These are phyloP conservation scores for Hydrolagus colliei DNA, from an alignment of 2,797 vertebrate species.

Conservation along the genomic window DNA sequence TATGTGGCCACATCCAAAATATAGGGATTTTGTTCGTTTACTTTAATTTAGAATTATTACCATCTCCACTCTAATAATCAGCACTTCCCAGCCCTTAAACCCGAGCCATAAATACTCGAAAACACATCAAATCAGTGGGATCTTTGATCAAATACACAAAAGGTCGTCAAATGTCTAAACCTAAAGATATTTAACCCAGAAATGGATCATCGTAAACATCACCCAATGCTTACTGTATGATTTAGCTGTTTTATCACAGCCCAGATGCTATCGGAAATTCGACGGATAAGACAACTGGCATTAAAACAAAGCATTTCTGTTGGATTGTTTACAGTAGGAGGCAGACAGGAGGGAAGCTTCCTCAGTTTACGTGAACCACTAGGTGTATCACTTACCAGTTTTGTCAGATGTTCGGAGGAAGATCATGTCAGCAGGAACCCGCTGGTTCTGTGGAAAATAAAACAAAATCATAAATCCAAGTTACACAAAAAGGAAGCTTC, in stretches of 20 bases:
- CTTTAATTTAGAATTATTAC: no score
- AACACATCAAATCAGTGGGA: background rate
- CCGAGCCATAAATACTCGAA: no score
- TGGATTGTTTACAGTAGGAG: background rate
- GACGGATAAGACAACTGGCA: background rate
- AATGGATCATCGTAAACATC: background rate
- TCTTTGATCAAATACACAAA: background rate
- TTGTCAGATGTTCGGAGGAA: conserved; percentile 97
- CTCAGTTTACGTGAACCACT: background rate
- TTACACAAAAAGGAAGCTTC: background rate
- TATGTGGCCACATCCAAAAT: no score
- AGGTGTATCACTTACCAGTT: conserved; percentile 84
- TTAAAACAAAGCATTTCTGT: background rate
- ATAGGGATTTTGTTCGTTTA: no score
- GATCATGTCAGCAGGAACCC: conserved; percentile 98
- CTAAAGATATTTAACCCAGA: background rate
- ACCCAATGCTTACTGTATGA: no score
- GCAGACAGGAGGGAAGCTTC: background rate
- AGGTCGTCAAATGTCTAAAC: no score
- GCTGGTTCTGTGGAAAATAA: conserved; percentile 78
- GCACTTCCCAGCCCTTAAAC: no score
- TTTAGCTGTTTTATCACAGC: background rate
- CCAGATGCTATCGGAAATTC: background rate
- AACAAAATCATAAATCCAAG: background rate
- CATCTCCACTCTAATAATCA: no score